Percentiles rank a stretch among this genome's conserved stretches.
Evolutionary conservation across 53 echinoderm and acorn worm genomes (phyloP).

Genomic region (Luidia sarsii): DNA sequence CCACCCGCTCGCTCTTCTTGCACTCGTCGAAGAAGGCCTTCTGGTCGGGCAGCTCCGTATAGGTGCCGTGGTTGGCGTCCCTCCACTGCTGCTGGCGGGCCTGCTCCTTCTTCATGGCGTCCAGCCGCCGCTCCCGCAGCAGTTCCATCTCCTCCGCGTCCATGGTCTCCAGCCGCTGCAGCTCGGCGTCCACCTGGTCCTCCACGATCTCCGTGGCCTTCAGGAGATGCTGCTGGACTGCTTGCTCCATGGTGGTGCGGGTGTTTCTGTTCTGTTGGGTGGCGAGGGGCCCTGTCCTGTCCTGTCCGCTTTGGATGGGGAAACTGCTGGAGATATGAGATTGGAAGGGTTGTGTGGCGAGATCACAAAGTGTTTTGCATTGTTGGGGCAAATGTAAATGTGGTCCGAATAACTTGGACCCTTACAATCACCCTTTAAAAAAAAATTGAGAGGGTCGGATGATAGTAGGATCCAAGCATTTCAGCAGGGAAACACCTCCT

Average conservation of each 20-base stretch:
- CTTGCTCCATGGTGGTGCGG: conserved; percentile 64
- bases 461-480: no score
- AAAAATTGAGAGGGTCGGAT: no score
- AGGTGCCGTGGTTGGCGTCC: conserved; percentile 79
- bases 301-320: no score
- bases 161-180: conserved; percentile 80
- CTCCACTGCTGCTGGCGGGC: conserved; percentile 78
- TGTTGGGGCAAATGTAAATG: no score
- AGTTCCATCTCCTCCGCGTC: conserved; percentile 89
- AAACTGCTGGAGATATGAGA: no score
- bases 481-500: no score
- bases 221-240: conserved; percentile 76
- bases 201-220: conserved; percentile 89
- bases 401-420: no score
- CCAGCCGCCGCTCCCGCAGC: conserved; percentile 73
- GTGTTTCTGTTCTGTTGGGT: no score
- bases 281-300: no score
- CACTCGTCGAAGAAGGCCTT: conserved; percentile 96
- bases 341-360: no score
- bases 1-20: conserved; percentile 90
- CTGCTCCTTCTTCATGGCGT: conserved; percentile 75
- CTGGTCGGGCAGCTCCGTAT: conserved; percentile 89
- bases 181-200: conserved; percentile 88
- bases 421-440: no score
- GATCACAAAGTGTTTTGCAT: no score